Conservation (phyloP, 2,797 vertebrate species). For the Onychomys leucogaster region DNA sequence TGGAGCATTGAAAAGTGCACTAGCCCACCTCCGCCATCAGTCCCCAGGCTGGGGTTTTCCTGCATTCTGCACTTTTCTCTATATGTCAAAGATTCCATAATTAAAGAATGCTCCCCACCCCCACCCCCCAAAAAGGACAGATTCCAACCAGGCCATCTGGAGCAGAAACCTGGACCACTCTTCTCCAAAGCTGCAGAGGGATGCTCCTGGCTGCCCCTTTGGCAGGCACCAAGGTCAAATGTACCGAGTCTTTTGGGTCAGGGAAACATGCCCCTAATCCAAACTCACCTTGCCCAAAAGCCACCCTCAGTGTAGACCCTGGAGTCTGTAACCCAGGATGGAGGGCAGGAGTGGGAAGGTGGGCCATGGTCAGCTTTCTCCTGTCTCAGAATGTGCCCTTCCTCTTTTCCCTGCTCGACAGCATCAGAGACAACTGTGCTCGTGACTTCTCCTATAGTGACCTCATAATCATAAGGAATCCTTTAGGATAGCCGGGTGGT, state of each 20-base stretch:
- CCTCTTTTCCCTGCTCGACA: not conserved
- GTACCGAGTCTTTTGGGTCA: fast-evolving
- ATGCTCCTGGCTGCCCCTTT: not conserved
- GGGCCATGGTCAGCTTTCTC: not conserved
- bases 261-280: not conserved
- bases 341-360: not conserved
- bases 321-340: not conserved
- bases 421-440: not conserved
- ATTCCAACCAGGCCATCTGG: not conserved
- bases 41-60: fast-evolving
- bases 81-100: not conserved
- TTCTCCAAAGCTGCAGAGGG: fast-evolving
- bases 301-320: not conserved
- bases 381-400: not conserved
- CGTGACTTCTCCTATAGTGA: not conserved
- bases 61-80: not conserved
- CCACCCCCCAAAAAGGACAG: not conserved
- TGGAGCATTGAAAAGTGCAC: not conserved
- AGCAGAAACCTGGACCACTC: not conserved
- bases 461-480: too few species aligned
- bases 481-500: not conserved
- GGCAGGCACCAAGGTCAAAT: not conserved
- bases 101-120: not conserved
- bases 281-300: not conserved
- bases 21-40: fast-evolving